Percentiles rank a stretch among this genome's conserved stretches.
phyloP scores from a whole-genome alignment of 2,113 vertebrate genomes.

The Microcebus griseorufus region DNA sequence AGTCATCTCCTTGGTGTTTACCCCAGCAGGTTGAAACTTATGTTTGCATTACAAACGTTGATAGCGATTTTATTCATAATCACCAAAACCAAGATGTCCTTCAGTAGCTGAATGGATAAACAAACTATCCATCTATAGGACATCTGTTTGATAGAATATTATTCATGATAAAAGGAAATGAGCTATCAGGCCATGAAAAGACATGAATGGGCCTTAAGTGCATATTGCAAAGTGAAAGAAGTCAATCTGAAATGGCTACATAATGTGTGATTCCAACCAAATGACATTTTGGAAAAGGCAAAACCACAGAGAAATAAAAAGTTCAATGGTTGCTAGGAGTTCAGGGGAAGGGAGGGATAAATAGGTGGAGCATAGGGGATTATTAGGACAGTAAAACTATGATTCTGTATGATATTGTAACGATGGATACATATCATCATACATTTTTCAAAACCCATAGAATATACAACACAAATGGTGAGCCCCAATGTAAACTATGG shows the following conservation, averaged over 20 bases:
- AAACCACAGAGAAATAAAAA: background rate
- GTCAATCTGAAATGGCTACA: background rate
- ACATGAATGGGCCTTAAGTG: background rate
- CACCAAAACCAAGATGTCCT: background rate
- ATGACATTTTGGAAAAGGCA: background rate
- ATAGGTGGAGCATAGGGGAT: background rate
- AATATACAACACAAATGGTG: background rate
- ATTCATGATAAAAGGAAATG: background rate
- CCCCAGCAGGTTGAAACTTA: background rate
- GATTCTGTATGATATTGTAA: background rate
- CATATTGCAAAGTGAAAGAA: background rate
- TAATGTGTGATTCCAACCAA: background rate
- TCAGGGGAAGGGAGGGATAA: background rate
- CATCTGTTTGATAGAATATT: background rate
- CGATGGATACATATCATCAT: background rate
- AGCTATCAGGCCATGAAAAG: background rate
- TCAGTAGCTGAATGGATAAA: background rate
- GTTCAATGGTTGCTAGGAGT: background rate
- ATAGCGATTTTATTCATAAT: background rate
- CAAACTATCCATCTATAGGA: background rate
- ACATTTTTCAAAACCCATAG: background rate
- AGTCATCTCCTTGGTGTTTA: background rate
- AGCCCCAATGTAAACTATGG: background rate
- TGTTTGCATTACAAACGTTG: background rate
- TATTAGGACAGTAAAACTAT: background rate